phyloP scores from a whole-genome alignment of 2,113 vertebrate species.

The Cryptotis parvus region DNA sequence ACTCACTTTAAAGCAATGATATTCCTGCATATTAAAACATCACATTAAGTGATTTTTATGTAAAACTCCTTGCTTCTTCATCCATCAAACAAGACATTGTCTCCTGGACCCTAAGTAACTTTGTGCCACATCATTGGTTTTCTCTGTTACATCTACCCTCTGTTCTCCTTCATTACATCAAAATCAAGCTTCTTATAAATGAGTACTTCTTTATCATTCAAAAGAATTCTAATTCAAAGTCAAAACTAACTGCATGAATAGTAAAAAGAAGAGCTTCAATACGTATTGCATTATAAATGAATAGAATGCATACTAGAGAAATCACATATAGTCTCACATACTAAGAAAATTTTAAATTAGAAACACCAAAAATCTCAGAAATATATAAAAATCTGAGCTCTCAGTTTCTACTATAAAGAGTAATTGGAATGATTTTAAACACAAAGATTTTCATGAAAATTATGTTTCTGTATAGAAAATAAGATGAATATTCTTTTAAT shows the following conservation, averaged over 20 bases:
- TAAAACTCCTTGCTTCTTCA: background rate
- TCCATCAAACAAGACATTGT: background rate
- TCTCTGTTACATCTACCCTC: background rate
- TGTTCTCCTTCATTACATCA: slow-evolving; percentile 13
- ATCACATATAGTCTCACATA: background rate
- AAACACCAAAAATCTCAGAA: background rate
- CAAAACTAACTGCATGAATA: background rate
- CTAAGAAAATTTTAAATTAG: background rate
- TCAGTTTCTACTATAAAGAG: background rate
- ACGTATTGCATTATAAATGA: background rate
- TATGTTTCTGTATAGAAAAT: slow-evolving; percentile 7
- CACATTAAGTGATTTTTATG: background rate
- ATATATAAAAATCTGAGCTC: background rate
- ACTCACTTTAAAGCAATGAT: background rate
- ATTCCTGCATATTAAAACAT: background rate
- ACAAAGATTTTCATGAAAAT: background rate
- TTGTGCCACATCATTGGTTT: background rate
- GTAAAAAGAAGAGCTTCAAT: background rate
- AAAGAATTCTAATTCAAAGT: background rate
- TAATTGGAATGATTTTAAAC: background rate
- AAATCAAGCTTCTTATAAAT: background rate
- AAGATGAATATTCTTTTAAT: background rate
- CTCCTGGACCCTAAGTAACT: background rate
- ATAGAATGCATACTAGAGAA: background rate
- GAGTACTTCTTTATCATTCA: background rate